Conservation (phyloP, 1,140 invertebrate species). For the Drosophila rufa region DNA sequence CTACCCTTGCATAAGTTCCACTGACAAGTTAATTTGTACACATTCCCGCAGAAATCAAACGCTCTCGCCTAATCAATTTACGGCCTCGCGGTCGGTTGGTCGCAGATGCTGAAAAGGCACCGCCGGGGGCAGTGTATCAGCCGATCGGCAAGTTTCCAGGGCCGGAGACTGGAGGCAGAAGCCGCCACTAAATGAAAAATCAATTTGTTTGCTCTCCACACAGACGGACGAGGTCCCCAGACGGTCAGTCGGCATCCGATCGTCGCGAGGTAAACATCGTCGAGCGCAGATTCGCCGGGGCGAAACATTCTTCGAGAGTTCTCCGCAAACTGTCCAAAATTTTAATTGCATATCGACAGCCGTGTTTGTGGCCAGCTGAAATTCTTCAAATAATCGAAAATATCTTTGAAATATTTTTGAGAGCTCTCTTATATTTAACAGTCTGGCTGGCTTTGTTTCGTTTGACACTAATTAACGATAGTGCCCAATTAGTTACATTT, state of each 20-base stretch:
- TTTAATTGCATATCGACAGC: conserved; percentile 30
- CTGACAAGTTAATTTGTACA: conserved; percentile 50
- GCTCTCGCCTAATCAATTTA: conserved; percentile 62
- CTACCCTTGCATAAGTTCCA: conserved; percentile 18
- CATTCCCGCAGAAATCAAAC: conserved; percentile 66
- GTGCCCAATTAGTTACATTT: conserved; percentile 28
- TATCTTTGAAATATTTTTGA: conserved; percentile 3
- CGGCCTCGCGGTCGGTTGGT: background rate
- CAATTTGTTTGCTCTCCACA: conserved; percentile 68
- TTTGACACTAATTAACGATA: conserved; percentile 13
- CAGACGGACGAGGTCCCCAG: conserved; percentile 47
- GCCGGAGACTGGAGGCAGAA: conserved; percentile 34
- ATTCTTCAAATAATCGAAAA: conserved; percentile 6
- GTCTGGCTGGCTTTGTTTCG: conserved; percentile 27
- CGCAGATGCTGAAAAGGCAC: conserved; percentile 12
- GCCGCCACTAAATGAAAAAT: conserved; percentile 73
- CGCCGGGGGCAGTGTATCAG: conserved; percentile 54
- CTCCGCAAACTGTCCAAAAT: conserved; percentile 27
- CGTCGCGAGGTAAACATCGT: conserved; percentile 54
- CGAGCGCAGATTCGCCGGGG: conserved; percentile 6
- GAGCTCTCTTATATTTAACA: conserved; percentile 43
- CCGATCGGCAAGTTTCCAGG: conserved; percentile 21
- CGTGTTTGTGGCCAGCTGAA: conserved; percentile 28
- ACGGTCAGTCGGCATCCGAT: conserved; percentile 65
- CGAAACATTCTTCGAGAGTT: conserved; percentile 16